Percentiles rank a stretch among this genome's conserved stretches.
phyloP scores from a whole-genome alignment of 2,113 vertebrate genomes.

The Microcebus murinus region DNA sequence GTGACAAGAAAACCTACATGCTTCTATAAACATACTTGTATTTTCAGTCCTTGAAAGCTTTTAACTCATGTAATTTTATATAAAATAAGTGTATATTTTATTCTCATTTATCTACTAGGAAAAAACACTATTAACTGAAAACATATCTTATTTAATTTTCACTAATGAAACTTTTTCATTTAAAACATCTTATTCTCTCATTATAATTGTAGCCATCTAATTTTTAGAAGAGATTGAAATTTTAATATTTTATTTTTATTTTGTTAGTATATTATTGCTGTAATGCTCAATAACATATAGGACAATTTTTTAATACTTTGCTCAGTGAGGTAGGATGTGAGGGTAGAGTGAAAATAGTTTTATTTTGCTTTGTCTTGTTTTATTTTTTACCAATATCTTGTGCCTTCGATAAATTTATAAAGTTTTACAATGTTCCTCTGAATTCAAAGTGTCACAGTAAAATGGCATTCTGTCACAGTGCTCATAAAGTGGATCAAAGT shows the following conservation, averaged over 20 bases:
- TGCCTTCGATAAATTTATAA: slow-evolving; percentile 36
- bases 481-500: slow-evolving; percentile 50
- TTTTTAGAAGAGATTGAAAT: not conserved
- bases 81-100: not conserved
- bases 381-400: not conserved
- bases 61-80: not conserved
- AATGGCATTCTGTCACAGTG: not conserved
- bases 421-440: slow-evolving; percentile 28
- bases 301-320: not conserved
- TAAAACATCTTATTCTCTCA: not conserved
- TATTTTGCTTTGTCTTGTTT: not conserved
- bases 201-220: not conserved
- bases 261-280: not conserved
- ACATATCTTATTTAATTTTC: not conserved
- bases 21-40: not conserved
- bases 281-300: not conserved
- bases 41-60: not conserved
- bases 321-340: not conserved
- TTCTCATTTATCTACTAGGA: not conserved
- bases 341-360: not conserved
- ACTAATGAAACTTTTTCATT: not conserved
- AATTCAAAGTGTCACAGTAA: slow-evolving; percentile 46
- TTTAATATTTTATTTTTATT: not conserved
- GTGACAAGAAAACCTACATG: not conserved
- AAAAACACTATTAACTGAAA: not conserved